A percentile compares a stretch with the other conserved stretches of the same genome.
Conservation (phyloP, 2,888 invertebrate species). For the Apodemia duryi region DNA sequence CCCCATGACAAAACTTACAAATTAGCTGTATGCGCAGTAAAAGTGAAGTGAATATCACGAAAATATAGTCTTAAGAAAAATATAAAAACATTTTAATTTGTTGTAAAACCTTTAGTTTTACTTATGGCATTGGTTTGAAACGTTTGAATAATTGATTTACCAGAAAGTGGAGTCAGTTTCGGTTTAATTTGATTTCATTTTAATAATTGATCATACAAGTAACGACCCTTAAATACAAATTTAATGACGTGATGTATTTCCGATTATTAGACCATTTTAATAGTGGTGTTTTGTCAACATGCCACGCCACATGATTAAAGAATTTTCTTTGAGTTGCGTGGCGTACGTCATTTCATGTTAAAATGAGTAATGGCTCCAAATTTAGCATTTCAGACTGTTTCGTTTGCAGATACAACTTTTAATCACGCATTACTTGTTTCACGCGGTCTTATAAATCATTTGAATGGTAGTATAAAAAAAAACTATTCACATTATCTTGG, state of each 20-base stretch:
- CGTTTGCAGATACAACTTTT: no score
- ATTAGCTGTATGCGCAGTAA: background rate
- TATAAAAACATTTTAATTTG: no score
- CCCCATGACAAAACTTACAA: background rate
- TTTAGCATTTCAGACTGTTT: background rate
- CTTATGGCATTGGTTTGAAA: no score
- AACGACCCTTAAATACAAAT: background rate
- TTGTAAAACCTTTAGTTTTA: no score
- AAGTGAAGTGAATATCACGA: no score
- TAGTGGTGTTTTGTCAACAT: constrained; percentile 1
- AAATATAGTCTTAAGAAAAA: no score
- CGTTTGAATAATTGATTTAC: no score
- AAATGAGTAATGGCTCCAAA: background rate
- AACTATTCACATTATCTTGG: constrained; percentile 3
- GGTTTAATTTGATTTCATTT: background rate
- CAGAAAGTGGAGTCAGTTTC: background rate
- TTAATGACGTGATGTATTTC: background rate
- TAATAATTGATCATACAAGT: background rate
- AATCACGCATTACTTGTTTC: background rate
- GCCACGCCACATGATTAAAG: background rate
- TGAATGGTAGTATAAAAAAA: background rate
- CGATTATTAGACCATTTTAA: no score
- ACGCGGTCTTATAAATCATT: background rate
- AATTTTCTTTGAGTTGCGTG: background rate
- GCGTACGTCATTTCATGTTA: background rate